Evolutionary conservation across 1,140 invertebrate species (phyloP), one percentile per base, ranked within the genome.

Genomic region (Bombus cullumanus): DNA sequence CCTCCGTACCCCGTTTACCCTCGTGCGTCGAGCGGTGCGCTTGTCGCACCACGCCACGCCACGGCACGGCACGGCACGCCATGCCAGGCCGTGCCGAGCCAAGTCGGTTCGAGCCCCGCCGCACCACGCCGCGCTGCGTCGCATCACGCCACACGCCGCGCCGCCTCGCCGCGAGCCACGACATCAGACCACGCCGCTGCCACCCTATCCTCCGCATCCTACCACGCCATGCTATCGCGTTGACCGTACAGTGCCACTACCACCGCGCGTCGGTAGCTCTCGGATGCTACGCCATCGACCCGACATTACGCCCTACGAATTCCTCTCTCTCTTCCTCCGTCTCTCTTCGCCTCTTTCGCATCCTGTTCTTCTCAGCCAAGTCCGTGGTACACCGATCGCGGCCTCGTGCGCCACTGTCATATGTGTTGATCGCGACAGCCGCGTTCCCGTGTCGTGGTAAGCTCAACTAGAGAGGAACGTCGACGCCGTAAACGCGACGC

Each of bases 401-500:
- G 87, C 71, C 34, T 83, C 83, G 82, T 64, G 85, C 34, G 47
- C 85, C 83, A 41, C 37, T 78, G 39, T 81, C 59, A 85, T 77
- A 57, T 68, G 86, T 78, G 80, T 86, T 72, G 81, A 72, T 82
- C 69, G 74, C 84, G 88, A 86, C 81, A 75, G 84, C 79, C 39
- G 57, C 68, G 86, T 76, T 34, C n/a, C 76, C 77, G 76, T 71
- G 86, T 59, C 62, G 69, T 85, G 87, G 91, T 90, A 87, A 88
- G 90, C 86, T 84, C 81, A 86, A 83, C 87, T 92, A 90, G 89
- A 90, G 91, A 80, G 83, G 87, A 86, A 90, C 92, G 92, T 92
- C 92, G 92, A 91, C 92, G 92, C 90, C 92, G 91, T 93, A 93
- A 93, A 93, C 89, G 92, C 92, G 92, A 92, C 93, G 92, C 92